A percentile compares a stretch with the other conserved stretches of the same genome.
phyloP scores from a whole-genome alignment of 2,113 vertebrate species.

The Castor canadensis region DNA sequence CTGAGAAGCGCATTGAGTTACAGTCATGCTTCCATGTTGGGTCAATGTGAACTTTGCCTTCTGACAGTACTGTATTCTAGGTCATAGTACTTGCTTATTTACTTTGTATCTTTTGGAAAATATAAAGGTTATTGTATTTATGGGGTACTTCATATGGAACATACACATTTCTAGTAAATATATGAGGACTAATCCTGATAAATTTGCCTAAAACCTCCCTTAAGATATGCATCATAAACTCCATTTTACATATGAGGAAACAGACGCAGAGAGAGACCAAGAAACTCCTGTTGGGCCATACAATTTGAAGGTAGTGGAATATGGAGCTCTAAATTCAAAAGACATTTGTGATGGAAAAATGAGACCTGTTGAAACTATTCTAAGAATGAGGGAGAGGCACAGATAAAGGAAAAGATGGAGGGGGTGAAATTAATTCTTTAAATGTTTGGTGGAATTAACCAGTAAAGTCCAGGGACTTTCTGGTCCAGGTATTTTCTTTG shows the following conservation, averaged over 20 bases:
- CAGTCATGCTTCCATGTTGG: accelerated
- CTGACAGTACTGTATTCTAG: background rate
- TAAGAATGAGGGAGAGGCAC: no score
- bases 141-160: background rate
- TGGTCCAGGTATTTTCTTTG: no score
- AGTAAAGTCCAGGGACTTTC: no score
- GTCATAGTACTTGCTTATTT: background rate
- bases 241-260: background rate
- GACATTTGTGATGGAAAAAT: no score
- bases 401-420: no score
- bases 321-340: background rate
- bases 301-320: background rate
- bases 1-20: background rate
- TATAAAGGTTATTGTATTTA: background rate
- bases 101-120: background rate
- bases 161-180: background rate
- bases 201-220: background rate
- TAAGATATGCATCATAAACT: background rate
- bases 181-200: background rate
- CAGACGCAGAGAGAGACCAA: background rate
- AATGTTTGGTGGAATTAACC: no score
- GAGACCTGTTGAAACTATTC: no score
- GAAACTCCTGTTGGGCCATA: background rate
- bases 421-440: no score
- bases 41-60: background rate